These are phyloP conservation scores for Alosa alosa DNA, from an alignment of 2,113 vertebrate species.

Conservation along the genomic window DNA sequence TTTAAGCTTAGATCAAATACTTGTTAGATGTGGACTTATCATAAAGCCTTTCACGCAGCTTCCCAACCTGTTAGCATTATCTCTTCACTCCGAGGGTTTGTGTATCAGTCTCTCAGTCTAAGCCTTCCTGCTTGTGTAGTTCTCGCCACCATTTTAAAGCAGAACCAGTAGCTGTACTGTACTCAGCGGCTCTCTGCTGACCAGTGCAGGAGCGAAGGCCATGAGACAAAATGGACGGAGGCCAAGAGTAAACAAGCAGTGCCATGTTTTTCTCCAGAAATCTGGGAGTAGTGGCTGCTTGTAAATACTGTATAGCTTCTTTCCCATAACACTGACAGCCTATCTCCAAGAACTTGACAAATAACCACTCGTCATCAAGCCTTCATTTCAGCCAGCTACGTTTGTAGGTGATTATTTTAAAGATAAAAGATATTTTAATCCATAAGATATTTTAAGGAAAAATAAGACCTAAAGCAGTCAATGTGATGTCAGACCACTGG, in stretches of 20 bases:
- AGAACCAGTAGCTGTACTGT: not conserved
- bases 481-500: not conserved
- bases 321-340: not conserved
- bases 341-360: not conserved
- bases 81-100: no score
- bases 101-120: no score
- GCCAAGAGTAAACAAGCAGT: conserved; percentile 6
- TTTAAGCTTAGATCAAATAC: no score
- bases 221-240: not conserved
- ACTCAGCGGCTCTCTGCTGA: not conserved
- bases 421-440: not conserved
- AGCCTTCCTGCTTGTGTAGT: no score
- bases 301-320: not conserved
- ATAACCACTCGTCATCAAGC: not conserved
- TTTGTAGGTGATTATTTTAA: not conserved
- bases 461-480: not conserved
- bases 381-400: not conserved
- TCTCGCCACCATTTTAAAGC: no score
- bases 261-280: not conserved
- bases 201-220: not conserved
- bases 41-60: not conserved
- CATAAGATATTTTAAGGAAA: not conserved
- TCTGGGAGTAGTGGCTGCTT: not conserved
- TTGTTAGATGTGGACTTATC: not conserved
- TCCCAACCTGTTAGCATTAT: not conserved